Base-by-base conservation (phyloP, 2,797 vertebrate genomes). In the Propithecus perrieri region DNA sequence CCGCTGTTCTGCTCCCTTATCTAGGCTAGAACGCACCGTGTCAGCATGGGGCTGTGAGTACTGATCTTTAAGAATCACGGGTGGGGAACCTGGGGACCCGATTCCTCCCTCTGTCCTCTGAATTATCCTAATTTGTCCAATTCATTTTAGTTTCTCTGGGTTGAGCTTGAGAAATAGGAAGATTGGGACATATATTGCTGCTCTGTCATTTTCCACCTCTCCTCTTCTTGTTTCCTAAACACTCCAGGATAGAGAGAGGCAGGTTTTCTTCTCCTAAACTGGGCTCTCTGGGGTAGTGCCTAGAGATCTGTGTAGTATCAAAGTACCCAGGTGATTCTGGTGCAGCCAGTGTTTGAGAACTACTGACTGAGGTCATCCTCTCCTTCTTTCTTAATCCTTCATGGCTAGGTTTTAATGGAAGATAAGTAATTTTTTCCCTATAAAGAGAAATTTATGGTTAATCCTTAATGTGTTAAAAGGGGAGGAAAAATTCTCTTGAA, bases 371-470 rank as follows among this genome's bases (percentile, higher is more conserved):
- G 30, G 22, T 71, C 12, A 41, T 80, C 28, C 26, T 13, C 2
- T 76, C 43, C 28, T 65, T 63, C 35, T 78, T 92, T 43, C 83
- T 93, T 85, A 72, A 50, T 81, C 74, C 43, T 81, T 41, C 61
- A 59, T 30, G 53, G 30, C 35, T 17, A 59, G 12, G 53, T 26
- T 55, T 93, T 88, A 75, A 65, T 38, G 14, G 28, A 91, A 97
- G 89, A 63, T 43, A 46, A 63, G 13, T 48, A 11, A 80, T 67
- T 63, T 33, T 80, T 84, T 61, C 18, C 48, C 17, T 18, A 5
- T 55, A 76, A 81, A 93, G 15, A 94, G n/a, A 85, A 69, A 81
- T 91, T 50, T 91, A 55, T 59, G 20, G 28, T 43, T 88, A 87
- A 79, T 35, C 5, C 48, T 85, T 80, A 26, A 92, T 14, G 4